Conservation (phyloP, 2,113 vertebrate genomes). For the Mustelus asterias region DNA sequence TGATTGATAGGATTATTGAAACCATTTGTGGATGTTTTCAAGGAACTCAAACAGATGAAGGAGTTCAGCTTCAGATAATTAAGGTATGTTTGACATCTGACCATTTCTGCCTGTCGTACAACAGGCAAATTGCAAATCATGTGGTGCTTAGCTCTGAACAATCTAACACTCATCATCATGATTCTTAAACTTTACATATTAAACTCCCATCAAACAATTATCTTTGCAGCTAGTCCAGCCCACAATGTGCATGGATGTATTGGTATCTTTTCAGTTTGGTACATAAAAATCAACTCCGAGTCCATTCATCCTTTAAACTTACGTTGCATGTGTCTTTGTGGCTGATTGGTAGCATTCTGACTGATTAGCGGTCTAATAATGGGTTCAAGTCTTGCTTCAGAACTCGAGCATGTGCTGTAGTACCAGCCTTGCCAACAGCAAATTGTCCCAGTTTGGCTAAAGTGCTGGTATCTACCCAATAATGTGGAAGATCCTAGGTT, state of each 20-base stretch:
- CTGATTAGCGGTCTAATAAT: neutral
- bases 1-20: slow-evolving; percentile 92
- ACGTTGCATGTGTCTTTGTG: neutral
- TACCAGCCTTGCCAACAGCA: neutral
- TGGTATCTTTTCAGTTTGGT: neutral
- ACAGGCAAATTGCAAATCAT: neutral
- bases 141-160: neutral
- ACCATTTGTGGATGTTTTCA: slow-evolving; percentile 93
- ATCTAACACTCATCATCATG: neutral
- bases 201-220: neutral
- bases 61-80: slow-evolving; percentile 95
- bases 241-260: neutral
- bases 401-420: neutral
- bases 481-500: too few species aligned
- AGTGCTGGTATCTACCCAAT: too few species aligned
- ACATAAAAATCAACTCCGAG: neutral
- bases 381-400: neutral
- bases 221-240: neutral
- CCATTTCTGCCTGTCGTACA: neutral
- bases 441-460: too few species aligned
- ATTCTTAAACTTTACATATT: neutral
- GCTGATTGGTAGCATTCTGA: neutral
- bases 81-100: slow-evolving; percentile 64
- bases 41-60: slow-evolving; percentile 92
- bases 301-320: neutral